Evolutionary conservation across 2,888 invertebrate genomes (phyloP).

Genomic region (Rhorus exstirpatorius): DNA sequence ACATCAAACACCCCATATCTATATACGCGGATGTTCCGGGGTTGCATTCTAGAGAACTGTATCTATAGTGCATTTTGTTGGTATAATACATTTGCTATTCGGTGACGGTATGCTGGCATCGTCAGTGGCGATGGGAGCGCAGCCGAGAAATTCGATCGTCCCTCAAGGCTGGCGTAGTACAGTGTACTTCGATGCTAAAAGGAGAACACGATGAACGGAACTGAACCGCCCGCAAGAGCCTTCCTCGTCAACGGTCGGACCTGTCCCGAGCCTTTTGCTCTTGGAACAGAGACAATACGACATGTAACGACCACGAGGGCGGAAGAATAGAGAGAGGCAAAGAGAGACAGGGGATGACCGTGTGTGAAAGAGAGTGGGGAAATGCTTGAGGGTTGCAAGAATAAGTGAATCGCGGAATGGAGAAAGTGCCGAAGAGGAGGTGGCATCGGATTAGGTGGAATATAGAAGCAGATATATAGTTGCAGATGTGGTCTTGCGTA

Average conservation of each 20-base stretch:
- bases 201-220: constrained; percentile 7
- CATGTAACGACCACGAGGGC: constrained; percentile 29
- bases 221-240: constrained; percentile 21
- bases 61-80: too few relatives aligned
- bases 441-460: constrained; percentile 1
- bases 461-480: constrained; percentile 33
- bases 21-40: too few relatives aligned
- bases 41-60: too few relatives aligned
- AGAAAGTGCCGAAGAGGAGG: background rate
- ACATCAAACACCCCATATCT: too few relatives aligned
- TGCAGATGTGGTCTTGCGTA: constrained; percentile 4
- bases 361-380: background rate
- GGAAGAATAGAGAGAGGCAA: constrained; percentile 5
- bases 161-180: constrained; percentile 27
- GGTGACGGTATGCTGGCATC: background rate
- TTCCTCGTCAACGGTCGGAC: constrained; percentile 7
- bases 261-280: background rate
- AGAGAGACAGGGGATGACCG: background rate
- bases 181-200: background rate
- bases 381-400: constrained; percentile 24
- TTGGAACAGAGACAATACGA: constrained; percentile 44
- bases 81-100: background rate
- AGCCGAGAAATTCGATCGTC: constrained; percentile 35
- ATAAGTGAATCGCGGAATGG: constrained; percentile 19
- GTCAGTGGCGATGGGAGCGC: constrained; percentile 13